Percentiles rank a stretch among this genome's conserved stretches.
Conservation (phyloP, 2,113 vertebrate species). For the Rhinoptilus africanus region DNA sequence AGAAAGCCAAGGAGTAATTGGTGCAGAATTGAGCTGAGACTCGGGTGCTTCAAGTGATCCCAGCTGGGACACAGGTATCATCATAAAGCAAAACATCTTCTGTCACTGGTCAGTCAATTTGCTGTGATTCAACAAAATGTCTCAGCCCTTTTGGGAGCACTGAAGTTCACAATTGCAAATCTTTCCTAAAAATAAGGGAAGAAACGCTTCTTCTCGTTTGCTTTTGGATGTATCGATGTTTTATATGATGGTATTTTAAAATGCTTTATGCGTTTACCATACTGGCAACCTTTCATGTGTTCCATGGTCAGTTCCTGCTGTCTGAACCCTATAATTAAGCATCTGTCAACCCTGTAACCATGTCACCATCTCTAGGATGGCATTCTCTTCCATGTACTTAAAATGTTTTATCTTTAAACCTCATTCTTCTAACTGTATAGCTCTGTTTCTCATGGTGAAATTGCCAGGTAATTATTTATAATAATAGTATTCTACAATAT, state of each 20-base stretch:
- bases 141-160: not conserved
- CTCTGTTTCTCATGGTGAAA: conserved; percentile 10
- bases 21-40: not conserved
- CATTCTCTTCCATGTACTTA: not conserved
- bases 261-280: not conserved
- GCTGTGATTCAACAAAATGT: not conserved
- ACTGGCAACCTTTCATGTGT: not conserved
- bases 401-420: not conserved
- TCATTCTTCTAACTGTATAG: not conserved
- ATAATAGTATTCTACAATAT: not conserved
- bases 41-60: not conserved
- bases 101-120: not conserved
- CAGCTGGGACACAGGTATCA: not conserved
- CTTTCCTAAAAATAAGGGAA: not conserved
- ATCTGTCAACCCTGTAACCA: not conserved
- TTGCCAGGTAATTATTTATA: not conserved
- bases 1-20: not conserved
- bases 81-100: not conserved
- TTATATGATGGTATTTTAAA: not conserved
- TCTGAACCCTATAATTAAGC: not conserved
- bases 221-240: accelerated
- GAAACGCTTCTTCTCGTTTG: not conserved
- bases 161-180: not conserved
- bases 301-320: not conserved
- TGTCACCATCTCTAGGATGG: not conserved